phyloP scores from a whole-genome alignment of 37 sponge, comb jelly and placozoan genomes.

The Theonella swinhoei region DNA sequence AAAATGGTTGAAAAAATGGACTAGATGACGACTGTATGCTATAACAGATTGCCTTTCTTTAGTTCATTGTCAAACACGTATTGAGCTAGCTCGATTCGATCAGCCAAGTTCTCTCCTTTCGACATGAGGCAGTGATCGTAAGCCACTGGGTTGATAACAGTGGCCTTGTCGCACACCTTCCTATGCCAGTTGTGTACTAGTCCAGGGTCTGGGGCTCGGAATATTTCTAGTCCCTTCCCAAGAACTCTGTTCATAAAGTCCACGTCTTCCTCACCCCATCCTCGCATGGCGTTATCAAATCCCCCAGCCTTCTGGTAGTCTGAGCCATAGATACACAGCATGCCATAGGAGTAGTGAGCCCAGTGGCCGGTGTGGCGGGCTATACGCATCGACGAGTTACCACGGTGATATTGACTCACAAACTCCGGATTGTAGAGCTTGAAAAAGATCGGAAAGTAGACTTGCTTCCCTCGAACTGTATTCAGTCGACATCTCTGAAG shows the following conservation, averaged over 20 bases:
- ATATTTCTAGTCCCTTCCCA: slow-evolving; percentile 44
- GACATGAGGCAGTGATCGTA: slow-evolving; percentile 69
- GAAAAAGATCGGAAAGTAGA: slow-evolving; percentile 84
- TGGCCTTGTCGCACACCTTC: slow-evolving; percentile 49
- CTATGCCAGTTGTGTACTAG: slow-evolving; percentile 76
- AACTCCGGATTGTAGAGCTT: slow-evolving; percentile 70
- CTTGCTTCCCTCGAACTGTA: slow-evolving; percentile 54
- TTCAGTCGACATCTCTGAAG: slow-evolving; percentile 66
- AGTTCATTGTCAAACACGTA: slow-evolving; percentile 64
- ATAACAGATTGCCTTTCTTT: slow-evolving; percentile 6
- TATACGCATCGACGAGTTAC: slow-evolving; percentile 29
- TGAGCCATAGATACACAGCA: slow-evolving; percentile 74
- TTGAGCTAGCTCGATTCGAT: slow-evolving; percentile 75
- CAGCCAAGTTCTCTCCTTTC: slow-evolving; percentile 75
- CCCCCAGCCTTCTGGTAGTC: slow-evolving; percentile 64
- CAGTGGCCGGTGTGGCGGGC: slow-evolving; percentile 78
- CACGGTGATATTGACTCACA: slow-evolving; percentile 45
- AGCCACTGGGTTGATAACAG: slow-evolving; percentile 10
- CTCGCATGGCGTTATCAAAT: slow-evolving; percentile 42
- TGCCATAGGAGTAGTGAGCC: slow-evolving; percentile 82
- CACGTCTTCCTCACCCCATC: slow-evolving; percentile 84
- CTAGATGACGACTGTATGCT: background rate
- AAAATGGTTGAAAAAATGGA: background rate
- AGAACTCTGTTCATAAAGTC: slow-evolving; percentile 66
- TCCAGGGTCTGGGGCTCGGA: slow-evolving; percentile 77